phyloP scores from a whole-genome alignment of 2,888 invertebrate genomes.

The Plebejus argus region DNA sequence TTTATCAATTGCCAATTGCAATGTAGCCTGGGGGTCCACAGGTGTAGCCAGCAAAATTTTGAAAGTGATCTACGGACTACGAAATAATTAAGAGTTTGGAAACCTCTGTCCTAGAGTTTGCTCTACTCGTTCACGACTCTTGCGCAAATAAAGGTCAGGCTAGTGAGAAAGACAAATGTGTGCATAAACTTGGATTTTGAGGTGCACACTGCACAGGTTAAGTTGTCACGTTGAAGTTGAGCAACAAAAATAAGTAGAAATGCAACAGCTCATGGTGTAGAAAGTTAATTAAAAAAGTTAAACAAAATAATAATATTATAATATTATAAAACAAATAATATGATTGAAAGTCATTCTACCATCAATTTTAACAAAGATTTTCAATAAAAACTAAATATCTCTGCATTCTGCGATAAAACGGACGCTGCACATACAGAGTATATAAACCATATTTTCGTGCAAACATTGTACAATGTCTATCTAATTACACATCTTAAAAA shows the following conservation, averaged over 20 bases:
- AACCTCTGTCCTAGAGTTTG: constrained; percentile 49
- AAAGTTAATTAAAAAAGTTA: no score
- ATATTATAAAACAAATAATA: not conserved
- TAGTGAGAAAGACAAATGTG: constrained; percentile 33
- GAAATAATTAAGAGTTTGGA: no score
- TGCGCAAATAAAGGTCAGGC: constrained; percentile 67
- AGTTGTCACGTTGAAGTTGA: constrained; percentile 5
- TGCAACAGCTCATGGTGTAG: no score
- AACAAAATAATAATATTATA: no score
- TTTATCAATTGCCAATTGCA: no score
- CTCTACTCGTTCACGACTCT: constrained; percentile 62
- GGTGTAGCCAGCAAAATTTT: no score
- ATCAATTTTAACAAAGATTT: not conserved
- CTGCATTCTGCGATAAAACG: not conserved
- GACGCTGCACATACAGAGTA: not conserved
- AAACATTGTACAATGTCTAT: constrained; percentile 18
- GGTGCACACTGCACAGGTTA: constrained; percentile 27
- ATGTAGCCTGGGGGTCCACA: no score
- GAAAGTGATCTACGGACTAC: constrained; percentile 38
- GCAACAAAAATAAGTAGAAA: not conserved
- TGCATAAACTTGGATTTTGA: constrained; percentile 22
- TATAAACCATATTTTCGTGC: not conserved
- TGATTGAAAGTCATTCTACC: not conserved
- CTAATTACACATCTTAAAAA: constrained; percentile 29
- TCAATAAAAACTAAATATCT: not conserved